Evolutionary conservation across 2,797 vertebrate species (phyloP).

Genomic region (Trichosurus vulpecula): DNA sequence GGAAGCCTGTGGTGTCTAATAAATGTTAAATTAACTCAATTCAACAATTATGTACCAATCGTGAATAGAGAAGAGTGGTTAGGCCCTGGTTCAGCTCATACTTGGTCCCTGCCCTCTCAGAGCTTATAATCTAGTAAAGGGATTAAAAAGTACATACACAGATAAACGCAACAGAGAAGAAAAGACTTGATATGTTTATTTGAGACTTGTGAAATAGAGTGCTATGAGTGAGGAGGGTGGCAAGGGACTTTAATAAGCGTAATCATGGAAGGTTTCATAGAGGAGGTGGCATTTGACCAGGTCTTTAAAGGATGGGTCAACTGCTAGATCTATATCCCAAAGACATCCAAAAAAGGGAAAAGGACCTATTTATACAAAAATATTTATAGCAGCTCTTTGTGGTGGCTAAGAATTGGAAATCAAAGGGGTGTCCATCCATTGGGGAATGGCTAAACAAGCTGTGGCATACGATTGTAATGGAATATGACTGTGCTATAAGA

Average conservation of each 20-base stretch:
- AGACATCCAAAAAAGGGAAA: too few species aligned
- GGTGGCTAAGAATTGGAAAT: too few species aligned
- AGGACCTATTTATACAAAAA: too few species aligned
- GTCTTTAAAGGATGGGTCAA: neutral
- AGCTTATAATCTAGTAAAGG: neutral
- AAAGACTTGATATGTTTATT: neutral
- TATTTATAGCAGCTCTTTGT: too few species aligned
- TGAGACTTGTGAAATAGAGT: neutral
- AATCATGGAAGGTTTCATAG: neutral
- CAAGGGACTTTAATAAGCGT: neutral
- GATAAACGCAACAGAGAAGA: neutral
- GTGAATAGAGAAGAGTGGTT: neutral
- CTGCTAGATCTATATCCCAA: too few species aligned
- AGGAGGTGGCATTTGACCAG: neutral
- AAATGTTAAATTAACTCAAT: neutral
- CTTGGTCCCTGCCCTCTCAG: neutral
- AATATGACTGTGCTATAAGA: too few species aligned
- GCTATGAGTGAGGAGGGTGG: neutral
- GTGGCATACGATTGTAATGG: too few species aligned
- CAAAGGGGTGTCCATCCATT: too few species aligned
- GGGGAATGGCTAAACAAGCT: too few species aligned
- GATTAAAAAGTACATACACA: neutral
- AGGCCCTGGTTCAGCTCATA: neutral
- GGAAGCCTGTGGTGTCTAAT: neutral
- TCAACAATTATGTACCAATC: neutral